Evolutionary conservation across 2,888 invertebrate genomes (phyloP).

Genomic region (Cremastinae sp.): DNA sequence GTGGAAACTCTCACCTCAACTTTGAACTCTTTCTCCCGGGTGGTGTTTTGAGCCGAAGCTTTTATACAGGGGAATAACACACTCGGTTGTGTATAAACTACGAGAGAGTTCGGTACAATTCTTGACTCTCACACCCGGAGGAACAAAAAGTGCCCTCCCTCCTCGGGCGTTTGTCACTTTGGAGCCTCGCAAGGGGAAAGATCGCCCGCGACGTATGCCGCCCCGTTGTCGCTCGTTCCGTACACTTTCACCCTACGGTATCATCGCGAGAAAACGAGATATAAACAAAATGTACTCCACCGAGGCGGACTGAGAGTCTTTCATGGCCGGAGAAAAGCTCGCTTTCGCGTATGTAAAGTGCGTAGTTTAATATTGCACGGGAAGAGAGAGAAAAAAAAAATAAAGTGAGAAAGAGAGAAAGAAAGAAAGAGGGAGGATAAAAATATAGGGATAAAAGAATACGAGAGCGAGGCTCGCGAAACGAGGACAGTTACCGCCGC

Average conservation of each 20-base stretch:
- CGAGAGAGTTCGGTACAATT: conserved; percentile 20
- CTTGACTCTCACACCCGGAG: conserved; percentile 5
- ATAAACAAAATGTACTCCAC: conserved; percentile 30
- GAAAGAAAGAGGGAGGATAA: background rate
- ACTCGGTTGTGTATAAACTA: conserved; percentile 16
- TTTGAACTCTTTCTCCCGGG: conserved; percentile 46
- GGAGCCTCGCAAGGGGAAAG: conserved; percentile 34
- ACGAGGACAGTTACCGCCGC: conserved; percentile 26
- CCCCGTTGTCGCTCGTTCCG: conserved; percentile 31
- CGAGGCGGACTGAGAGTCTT: conserved; percentile 46
- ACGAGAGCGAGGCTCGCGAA: conserved; percentile 9
- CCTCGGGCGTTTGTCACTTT: conserved; percentile 45
- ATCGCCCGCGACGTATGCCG: background rate
- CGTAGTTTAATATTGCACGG: conserved; percentile 14
- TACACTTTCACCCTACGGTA: conserved; percentile 1
- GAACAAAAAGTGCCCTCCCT: background rate
- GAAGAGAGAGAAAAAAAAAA: background rate
- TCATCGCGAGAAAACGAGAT: background rate
- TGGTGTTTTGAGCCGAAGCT: conserved; percentile 23
- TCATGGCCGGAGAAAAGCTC: conserved; percentile 37
- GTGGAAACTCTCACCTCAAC: conserved; percentile 39
- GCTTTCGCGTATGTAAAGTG: background rate
- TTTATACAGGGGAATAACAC: conserved; percentile 22
- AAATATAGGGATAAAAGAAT: background rate
- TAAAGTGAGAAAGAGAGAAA: conserved; percentile 8